Evolutionary conservation across 2,888 invertebrate genomes (phyloP).

Genomic region (Spilosoma lubricipeda): DNA sequence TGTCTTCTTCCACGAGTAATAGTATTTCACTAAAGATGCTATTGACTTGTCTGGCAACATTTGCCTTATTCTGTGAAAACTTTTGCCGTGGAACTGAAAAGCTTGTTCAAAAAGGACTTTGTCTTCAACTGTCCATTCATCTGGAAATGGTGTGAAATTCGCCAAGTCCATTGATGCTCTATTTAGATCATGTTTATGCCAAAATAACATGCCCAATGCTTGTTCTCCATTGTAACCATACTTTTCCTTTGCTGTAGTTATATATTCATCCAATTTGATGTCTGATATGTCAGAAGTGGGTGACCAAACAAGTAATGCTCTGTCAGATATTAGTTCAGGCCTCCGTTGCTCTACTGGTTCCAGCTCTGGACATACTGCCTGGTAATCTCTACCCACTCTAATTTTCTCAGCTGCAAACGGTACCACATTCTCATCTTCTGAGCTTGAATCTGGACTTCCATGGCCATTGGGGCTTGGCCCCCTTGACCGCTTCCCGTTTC

Average conservation of each 20-base stretch:
- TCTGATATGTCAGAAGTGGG: constrained; percentile 96
- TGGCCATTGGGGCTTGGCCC: constrained; percentile 96
- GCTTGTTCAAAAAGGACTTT: constrained; percentile 99
- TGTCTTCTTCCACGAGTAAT: constrained; percentile 99
- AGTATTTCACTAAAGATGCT: constrained; percentile 97
- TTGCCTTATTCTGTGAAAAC: constrained; percentile 98
- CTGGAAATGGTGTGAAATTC: constrained; percentile 98
- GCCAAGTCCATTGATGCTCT: constrained; percentile 96
- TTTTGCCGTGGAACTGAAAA: constrained; percentile 99
- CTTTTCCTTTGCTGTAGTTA: constrained; percentile 97
- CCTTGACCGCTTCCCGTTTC: constrained; percentile 95
- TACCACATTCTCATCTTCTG: constrained; percentile 93
- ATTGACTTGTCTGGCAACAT: constrained; percentile 99
- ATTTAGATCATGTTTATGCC: constrained; percentile 98
- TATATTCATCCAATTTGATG: constrained; percentile 97
- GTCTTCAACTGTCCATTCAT: constrained; percentile 99
- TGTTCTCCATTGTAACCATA: constrained; percentile 99
- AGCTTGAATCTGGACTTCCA: constrained; percentile 92
- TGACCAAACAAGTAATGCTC: constrained; percentile 98
- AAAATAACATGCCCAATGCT: constrained; percentile 98
- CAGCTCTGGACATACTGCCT: constrained; percentile 95
- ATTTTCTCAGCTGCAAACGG: constrained; percentile 94
- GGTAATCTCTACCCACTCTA: constrained; percentile 97
- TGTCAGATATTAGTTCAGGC: constrained; percentile 92
- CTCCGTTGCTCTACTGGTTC: constrained; percentile 90